These are phyloP conservation scores for Sebastes minor DNA, from an alignment of 2,797 vertebrate genomes.

Conservation along the genomic window DNA sequence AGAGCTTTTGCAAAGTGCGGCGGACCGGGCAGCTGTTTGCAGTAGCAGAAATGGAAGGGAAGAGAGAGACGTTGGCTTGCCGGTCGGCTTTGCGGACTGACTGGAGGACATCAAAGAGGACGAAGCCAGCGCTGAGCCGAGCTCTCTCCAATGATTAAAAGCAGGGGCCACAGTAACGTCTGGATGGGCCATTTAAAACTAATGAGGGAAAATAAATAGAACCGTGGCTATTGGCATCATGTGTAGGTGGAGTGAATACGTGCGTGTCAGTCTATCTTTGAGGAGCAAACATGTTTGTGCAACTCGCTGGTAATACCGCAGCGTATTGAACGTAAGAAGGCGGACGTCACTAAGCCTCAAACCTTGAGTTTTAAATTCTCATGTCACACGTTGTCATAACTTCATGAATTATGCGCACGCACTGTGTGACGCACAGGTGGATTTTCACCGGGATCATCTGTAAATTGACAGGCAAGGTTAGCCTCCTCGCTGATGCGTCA, in stretches of 20 bases:
- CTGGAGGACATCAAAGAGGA: constrained; percentile 64
- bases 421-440: background rate
- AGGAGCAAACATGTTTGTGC: background rate
- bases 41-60: constrained; percentile 41
- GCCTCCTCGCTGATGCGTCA: constrained; percentile 25
- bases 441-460: too few relatives aligned
- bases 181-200: constrained; percentile 78
- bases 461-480: background rate
- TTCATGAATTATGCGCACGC: background rate
- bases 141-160: constrained; percentile 72
- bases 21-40: constrained; percentile 35
- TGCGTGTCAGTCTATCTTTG: background rate
- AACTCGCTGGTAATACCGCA: background rate
- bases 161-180: constrained; percentile 69
- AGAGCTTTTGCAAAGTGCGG: constrained; percentile 16
- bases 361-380: background rate
- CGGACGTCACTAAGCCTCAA: background rate
- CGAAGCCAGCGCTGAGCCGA: constrained; percentile 35
- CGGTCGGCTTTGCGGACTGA: constrained; percentile 41
- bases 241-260: constrained; percentile 42
- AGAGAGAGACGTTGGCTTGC: constrained; percentile 32
- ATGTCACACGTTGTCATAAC: background rate
- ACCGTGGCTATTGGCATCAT: constrained; percentile 57
- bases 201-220: constrained; percentile 79
- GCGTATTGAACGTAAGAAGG: background rate